Evolutionary conservation across 2,113 vertebrate genomes (phyloP), one percentile per base, ranked within the genome.

Genomic region (Ia io): DNA sequence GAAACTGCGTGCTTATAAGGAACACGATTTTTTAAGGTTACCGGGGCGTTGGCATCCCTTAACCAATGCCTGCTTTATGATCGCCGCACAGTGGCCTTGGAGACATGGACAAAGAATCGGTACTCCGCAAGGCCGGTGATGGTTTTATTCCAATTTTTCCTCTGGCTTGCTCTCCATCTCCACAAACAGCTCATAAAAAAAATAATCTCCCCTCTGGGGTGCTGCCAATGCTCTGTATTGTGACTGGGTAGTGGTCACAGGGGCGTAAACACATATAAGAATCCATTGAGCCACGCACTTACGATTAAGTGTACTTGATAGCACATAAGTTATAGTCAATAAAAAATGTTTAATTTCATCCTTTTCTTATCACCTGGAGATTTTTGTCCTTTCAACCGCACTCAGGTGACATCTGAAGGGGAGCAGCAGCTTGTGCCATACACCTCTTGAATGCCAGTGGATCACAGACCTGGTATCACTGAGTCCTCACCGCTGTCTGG

Each of bases 1-100:
- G 97, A 90, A 95, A 97, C 96, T 0, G 32, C 1, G n/a, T 18
- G 87, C 95, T 92, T 95, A 80, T 95, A 96, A 96, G 88, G 79
- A 85, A 93, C 35, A 2, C 3, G 25, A 70, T 78, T 59, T 87
- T 90, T 78, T 89, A 93, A 95, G 96, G 96, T 96, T 92, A 71
- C 96, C 3, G 0, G 82, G 95, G 78, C 32, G 83, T 5, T 88
- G 90, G 95, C 82, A 91, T 96, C 88, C 56, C 67, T 25, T 79
- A 35, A 28, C 61, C 88, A 25, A 28, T 0, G 77, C 23, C 93
- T 37, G 74, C 40, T 84, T 73, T 35, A 17, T 56, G 61, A 69
- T 70, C 5, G 3, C 69, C 23, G 32, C 69, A 47, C 44, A 2
- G 78, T 35, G 69, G 73, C 73, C 88, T 95, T 88, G 71, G 96